phyloP scores from a whole-genome alignment of 1,140 invertebrate genomes.

The Atta cephalotes region DNA sequence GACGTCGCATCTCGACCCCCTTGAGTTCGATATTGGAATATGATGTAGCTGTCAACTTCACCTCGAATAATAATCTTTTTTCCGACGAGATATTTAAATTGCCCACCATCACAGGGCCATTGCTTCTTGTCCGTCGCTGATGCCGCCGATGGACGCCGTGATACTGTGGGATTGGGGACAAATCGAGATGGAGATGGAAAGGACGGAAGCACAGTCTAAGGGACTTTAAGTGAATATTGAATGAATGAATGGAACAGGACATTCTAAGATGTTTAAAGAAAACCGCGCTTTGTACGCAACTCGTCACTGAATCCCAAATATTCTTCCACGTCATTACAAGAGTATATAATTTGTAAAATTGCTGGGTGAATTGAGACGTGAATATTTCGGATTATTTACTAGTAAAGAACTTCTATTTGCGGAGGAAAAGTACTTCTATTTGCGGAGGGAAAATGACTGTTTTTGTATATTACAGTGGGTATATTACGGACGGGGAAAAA shows the following conservation, averaged over 20 bases:
- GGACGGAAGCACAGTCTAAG: conserved; percentile 61
- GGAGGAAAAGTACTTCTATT: conserved; percentile 23
- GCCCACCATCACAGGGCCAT: conserved; percentile 65
- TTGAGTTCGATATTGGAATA: conserved; percentile 74
- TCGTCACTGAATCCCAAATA: conserved; percentile 57
- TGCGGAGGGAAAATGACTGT: conserved; percentile 27
- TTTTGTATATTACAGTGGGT: conserved; percentile 27
- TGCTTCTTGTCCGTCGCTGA: conserved; percentile 67
- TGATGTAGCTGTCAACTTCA: conserved; percentile 74
- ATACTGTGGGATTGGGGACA: conserved; percentile 65
- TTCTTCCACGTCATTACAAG: conserved; percentile 16
- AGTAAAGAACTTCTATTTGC: conserved; percentile 26
- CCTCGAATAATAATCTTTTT: conserved; percentile 77
- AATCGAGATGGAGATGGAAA: conserved; percentile 63
- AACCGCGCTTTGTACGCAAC: conserved; percentile 18
- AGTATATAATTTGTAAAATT: conserved; percentile 58
- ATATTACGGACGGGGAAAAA: conserved; percentile 3
- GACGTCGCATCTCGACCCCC: conserved; percentile 60
- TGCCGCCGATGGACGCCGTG: conserved; percentile 57
- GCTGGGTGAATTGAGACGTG: conserved; percentile 1
- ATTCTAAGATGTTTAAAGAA: conserved; percentile 59
- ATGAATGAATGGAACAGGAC: conserved; percentile 52
- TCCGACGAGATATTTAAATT: conserved; percentile 77
- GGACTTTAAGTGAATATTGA: conserved; percentile 76
- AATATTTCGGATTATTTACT: conserved; percentile 45